Evolutionary conservation across 2,888 invertebrate species (phyloP), one percentile per base, ranked within the genome.

Genomic region (Apodemia duryi): DNA sequence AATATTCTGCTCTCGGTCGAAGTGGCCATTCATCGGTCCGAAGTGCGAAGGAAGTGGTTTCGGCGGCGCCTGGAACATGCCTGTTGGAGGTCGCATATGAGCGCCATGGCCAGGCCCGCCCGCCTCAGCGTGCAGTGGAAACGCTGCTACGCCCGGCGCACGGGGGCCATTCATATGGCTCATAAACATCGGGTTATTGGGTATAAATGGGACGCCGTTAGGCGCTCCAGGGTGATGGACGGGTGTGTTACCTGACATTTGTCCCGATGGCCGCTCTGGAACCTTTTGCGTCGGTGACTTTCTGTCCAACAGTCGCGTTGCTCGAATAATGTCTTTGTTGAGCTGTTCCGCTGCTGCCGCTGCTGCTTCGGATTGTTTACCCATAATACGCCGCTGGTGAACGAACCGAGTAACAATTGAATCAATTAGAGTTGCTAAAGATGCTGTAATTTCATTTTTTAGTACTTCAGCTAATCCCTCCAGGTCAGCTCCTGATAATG

Each of bases 401-500:
- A 96, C 95, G 79, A 96, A 97, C 74, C 97, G 94, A 41, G 96
- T 95, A 69, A 98, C 94, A 68, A 98, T 96, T 29, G 96, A 96
- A 84, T 98, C 98, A 73, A 98, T 96, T 61, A 98, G 92, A 73
- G 95, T 96, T 28, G 96, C 95, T 61, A 98, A 87, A 1, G 97
- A 97, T 51, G 96, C 94, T 35, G 96, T 95, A 72, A 98, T 96
- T 91, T 98, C 98, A 64, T 95, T 95, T 89, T 98, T 98, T 6
- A 99, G 93, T 65, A 96, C 95, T 78, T 98, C 97, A n/a, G 98
- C 97, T 63, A 99, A 92, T 65, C 96, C 96, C 81, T 98, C 97
- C 7, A 98, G 92, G 78, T 98, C 98, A 4, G 96, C 94, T 13
- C 95, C 96, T 1, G 95, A 94, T 74, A 95, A 94, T 57, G 95